Evolutionary conservation across 2,113 vertebrate genomes (phyloP), one percentile per base, ranked within the genome.

Genomic region (Oxygymnocypris stewartii): DNA sequence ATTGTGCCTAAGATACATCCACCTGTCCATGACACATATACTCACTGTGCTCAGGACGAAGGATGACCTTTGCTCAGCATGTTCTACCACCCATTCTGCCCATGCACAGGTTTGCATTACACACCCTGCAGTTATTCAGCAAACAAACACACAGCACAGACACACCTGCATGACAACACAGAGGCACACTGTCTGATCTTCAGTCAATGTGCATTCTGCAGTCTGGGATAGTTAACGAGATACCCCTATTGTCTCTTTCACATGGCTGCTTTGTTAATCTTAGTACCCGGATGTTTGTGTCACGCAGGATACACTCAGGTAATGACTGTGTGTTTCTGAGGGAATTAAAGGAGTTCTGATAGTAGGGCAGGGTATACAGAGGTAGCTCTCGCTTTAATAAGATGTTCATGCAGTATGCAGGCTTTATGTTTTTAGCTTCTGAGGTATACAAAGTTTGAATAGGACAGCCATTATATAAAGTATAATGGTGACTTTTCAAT

Each of bases 81-180:
- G 88, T 84, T 93, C 90, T 82, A 93, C 89, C 86, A 91, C 85
- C 91, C 91, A 91, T 76, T 84, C 81, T 61, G 87, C 86, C 88
- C 90, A 94, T 93, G 89, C 92, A 92, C 51, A 88, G 87, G 83
- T 79, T 88, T 77, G 86, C 54, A 59, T 85, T 65, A 76, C 86
- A 86, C 85, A 13, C 86, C 91, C 91, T 91, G 80, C 91, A 85
- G 89, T 93, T 86, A 90, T 91, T 88, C 80, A 90, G 84, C 87
- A 63, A 85, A 91, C 88, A 88, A 10, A 87, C 80, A 79, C 47
- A 87, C 74, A 79, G 85, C 81, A 88, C 84, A 78, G 92, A 61
- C 92, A 88, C 89, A 42, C 84, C 87, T 90, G 90, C 82, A 80
- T 83, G 63, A 86, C 82, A 76, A 59, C 67, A 79, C 69, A 59